phyloP scores from a whole-genome alignment of 2,888 invertebrate genomes.

The Orchesella flavescens region DNA sequence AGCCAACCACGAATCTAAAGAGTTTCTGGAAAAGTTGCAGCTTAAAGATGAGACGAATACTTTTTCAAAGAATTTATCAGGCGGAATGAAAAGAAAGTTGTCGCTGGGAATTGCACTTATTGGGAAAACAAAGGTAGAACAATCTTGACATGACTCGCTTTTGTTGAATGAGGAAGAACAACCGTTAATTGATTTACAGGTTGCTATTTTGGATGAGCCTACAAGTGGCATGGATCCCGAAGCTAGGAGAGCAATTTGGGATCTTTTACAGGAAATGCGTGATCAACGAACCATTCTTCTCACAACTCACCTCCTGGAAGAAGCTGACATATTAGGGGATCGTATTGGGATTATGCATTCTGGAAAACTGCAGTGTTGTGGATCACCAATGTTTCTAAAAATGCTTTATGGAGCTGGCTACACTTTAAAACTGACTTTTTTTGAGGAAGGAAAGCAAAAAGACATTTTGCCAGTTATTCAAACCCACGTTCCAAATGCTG shows the following conservation, averaged over 20 bases:
- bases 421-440: constrained; percentile 73
- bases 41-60: constrained; percentile 80
- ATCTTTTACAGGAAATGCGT: constrained; percentile 81
- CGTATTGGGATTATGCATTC: constrained; percentile 88
- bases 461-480: background rate
- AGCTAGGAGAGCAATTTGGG: constrained; percentile 81
- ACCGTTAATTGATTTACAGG: background rate
- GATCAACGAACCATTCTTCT: constrained; percentile 87
- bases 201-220: constrained; percentile 77
- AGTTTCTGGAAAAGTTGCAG: constrained; percentile 80
- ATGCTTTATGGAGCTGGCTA: constrained; percentile 74
- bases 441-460: too few species aligned
- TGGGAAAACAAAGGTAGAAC: constrained; percentile 76
- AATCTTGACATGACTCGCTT: background rate
- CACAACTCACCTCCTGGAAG: constrained; percentile 86
- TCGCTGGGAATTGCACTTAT: constrained; percentile 90
- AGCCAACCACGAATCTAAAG: too few species aligned
- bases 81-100: constrained; percentile 94
- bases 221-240: constrained; percentile 78
- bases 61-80: constrained; percentile 82
- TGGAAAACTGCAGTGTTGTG: constrained; percentile 85
- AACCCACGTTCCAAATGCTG: constrained; percentile 13
- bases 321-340: constrained; percentile 93
- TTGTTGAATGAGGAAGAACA: too few species aligned
- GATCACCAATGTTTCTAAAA: constrained; percentile 89